phyloP scores from a whole-genome alignment of 2,888 invertebrate genomes.

The Apamea sordens region DNA sequence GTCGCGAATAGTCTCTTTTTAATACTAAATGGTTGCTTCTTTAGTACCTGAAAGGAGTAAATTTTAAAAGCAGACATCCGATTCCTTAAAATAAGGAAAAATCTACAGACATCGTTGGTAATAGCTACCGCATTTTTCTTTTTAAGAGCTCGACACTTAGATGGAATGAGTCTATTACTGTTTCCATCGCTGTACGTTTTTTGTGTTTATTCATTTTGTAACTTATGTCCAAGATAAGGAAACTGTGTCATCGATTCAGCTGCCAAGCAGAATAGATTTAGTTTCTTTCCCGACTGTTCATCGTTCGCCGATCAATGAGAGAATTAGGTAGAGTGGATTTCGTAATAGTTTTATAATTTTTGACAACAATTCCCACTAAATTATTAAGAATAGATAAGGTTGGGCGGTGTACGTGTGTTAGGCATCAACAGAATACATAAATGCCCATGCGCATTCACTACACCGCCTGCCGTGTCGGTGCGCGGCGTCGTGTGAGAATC shows the following conservation, averaged over 20 bases:
- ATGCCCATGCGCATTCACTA: too few relatives aligned
- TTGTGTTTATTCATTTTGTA: slow-evolving; percentile 8
- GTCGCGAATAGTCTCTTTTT: too few relatives aligned
- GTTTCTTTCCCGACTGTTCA: not conserved
- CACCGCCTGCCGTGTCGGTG: too few relatives aligned
- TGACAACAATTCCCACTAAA: not conserved
- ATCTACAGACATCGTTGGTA: slow-evolving; percentile 28
- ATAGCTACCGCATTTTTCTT: slow-evolving; percentile 46
- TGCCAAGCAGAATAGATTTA: not conserved
- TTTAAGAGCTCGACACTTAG: slow-evolving; percentile 36
- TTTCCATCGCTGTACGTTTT: slow-evolving; percentile 21
- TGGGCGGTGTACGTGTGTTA: too few relatives aligned
- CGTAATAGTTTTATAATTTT: not conserved
- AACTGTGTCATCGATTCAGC: not conserved
- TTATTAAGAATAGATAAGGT: not conserved
- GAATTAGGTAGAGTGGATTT: not conserved
- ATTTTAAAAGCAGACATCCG: slow-evolving; percentile 6
- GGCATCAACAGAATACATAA: too few relatives aligned
- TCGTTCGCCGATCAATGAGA: not conserved
- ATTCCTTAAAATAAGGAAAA: slow-evolving; percentile 35
- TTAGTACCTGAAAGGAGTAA: not conserved
- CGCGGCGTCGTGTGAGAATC: too few relatives aligned
- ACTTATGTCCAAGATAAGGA: not conserved
- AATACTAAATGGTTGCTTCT: not conserved
- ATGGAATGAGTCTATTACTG: slow-evolving; percentile 31